phyloP scores from a whole-genome alignment of 2,113 vertebrate genomes.

The Alectura lathami region DNA sequence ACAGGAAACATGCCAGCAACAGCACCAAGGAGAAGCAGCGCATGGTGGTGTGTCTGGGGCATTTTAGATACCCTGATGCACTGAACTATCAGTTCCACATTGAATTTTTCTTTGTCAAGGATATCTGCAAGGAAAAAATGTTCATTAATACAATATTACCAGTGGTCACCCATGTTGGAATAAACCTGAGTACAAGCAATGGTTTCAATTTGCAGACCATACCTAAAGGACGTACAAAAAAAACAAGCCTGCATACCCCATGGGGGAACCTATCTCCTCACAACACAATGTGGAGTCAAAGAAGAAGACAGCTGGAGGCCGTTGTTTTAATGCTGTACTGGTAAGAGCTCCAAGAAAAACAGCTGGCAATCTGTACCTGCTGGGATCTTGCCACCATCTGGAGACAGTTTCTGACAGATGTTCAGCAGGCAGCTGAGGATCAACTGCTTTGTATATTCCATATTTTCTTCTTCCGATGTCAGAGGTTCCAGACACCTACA shows the following conservation, averaged over 20 bases:
- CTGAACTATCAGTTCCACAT: constrained; percentile 94
- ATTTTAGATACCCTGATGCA: constrained; percentile 88
- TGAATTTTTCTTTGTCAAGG: constrained; percentile 94
- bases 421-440: constrained; percentile 91
- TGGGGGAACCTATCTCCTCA: neutral
- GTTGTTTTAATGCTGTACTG: neutral
- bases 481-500: constrained; percentile 84
- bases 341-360: neutral
- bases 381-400: constrained; percentile 76
- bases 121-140: constrained; percentile 72
- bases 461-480: constrained; percentile 74
- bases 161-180: neutral
- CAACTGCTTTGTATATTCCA: constrained; percentile 95
- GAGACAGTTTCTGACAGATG: constrained; percentile 85
- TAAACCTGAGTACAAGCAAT: neutral
- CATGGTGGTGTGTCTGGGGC: constrained; percentile 96
- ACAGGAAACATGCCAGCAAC: constrained; percentile 93
- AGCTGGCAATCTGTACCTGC: constrained; percentile 73
- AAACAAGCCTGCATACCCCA: neutral
- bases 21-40: constrained; percentile 88
- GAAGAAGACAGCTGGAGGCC: neutral
- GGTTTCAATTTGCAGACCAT: neutral
- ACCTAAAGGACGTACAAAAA: neutral
- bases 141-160: neutral
- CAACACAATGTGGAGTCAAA: neutral